These are phyloP conservation scores for Pseudomugil tenellus DNA, from an alignment of 2,797 vertebrate genomes.

Conservation along the genomic window DNA sequence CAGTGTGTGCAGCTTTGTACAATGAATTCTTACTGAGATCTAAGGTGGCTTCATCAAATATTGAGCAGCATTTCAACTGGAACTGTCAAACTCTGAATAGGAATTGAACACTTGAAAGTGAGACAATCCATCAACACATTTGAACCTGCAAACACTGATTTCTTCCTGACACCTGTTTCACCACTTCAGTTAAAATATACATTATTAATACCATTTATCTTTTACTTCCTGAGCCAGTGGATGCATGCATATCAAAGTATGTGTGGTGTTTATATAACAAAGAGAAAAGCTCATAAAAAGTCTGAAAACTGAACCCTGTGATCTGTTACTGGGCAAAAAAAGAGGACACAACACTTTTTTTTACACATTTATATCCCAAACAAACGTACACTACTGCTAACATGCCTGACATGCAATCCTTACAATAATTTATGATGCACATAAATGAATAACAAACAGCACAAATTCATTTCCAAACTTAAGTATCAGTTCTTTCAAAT, in stretches of 20 bases:
- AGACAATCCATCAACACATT: conserved; percentile 64
- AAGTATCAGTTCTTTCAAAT: conserved; percentile 25
- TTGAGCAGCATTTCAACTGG: conserved; percentile 56
- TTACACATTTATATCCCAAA: neutral
- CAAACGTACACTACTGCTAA: neutral
- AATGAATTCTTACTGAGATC: conserved; percentile 50
- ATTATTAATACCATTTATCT: conserved; percentile 60
- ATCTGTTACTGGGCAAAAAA: conserved; percentile 13
- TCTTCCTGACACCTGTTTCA: conserved; percentile 55
- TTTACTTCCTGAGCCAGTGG: conserved; percentile 28
- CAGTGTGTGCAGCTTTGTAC: conserved; percentile 38
- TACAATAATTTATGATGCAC: conserved; percentile 16
- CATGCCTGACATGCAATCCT: too few relatives aligned
- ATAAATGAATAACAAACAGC: conserved; percentile 15
- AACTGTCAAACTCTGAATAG: conserved; percentile 55
- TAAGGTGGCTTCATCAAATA: conserved; percentile 67
- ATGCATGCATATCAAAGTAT: conserved; percentile 2
- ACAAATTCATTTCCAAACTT: neutral
- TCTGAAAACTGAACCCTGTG: neutral
- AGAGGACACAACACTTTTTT: conserved; percentile 3
- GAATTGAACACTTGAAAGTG: conserved; percentile 56
- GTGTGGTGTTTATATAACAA: conserved; percentile 5
- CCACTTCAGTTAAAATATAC: conserved; percentile 47
- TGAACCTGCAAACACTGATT: conserved; percentile 57
- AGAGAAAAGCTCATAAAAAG: neutral